phyloP scores from a whole-genome alignment of 2,113 vertebrate genomes.

The Equus quagga region DNA sequence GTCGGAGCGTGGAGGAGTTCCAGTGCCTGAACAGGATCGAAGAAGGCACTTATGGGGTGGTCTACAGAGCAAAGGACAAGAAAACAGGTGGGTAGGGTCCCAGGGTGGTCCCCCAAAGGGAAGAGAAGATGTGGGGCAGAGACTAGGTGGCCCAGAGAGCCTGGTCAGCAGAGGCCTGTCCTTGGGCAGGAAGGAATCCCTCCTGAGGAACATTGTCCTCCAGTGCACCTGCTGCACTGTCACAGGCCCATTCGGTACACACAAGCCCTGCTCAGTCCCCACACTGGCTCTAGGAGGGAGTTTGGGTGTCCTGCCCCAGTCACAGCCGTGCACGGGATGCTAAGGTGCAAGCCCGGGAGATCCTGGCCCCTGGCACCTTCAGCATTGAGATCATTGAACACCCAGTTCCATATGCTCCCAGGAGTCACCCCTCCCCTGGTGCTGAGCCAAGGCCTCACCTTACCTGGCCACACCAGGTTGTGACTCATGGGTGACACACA shows the following conservation, averaged over 20 bases:
- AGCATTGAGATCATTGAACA: rapidly evolving
- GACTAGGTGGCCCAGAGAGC: rapidly evolving
- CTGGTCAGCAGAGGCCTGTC: not conserved
- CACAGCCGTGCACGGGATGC: not conserved
- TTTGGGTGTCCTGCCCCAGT: rapidly evolving
- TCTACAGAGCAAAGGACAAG: constrained; percentile 99
- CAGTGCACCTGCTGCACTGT: rapidly evolving
- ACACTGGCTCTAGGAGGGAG: rapidly evolving
- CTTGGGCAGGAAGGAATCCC: too few relatives aligned
- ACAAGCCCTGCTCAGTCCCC: not conserved
- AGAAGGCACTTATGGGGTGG: constrained; percentile 97
- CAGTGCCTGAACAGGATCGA: constrained; percentile 98
- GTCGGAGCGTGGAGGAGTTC: constrained; percentile 98
- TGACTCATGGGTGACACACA: not conserved
- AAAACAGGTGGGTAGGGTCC: constrained; percentile 91
- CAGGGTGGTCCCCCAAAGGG: rapidly evolving
- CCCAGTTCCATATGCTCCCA: not conserved
- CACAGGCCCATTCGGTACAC: not conserved
- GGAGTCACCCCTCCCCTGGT: not conserved
- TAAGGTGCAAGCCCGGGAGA: rapidly evolving
- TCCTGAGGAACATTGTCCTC: not conserved
- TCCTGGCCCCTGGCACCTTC: not conserved
- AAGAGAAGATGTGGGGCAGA: rapidly evolving
- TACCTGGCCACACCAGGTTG: not conserved
- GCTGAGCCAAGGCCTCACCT: rapidly evolving